phyloP scores from a whole-genome alignment of 2,797 vertebrate genomes.

The Etheostoma nigrum region DNA sequence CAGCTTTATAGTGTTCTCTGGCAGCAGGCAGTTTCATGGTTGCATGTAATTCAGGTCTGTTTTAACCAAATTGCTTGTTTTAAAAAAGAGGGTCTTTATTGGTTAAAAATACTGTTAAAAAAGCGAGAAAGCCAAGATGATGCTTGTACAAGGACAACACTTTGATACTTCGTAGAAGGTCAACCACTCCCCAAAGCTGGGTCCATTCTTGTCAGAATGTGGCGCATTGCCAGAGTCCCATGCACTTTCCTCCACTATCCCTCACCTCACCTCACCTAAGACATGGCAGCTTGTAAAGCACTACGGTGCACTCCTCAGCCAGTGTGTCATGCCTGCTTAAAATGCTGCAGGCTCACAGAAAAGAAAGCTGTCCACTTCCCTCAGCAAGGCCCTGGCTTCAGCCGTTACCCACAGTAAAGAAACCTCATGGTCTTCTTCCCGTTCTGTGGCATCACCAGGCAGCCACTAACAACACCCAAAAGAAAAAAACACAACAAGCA shows the following conservation, averaged over 20 bases:
- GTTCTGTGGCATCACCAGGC: constrained; percentile 10
- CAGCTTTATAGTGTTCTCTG: no score
- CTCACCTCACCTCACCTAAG: constrained; percentile 14
- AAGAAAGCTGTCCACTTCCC: constrained; percentile 19
- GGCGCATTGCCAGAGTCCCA: background rate
- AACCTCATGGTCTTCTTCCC: background rate
- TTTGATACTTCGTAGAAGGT: background rate
- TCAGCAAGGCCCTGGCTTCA: background rate
- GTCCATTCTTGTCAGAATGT: constrained; percentile 3
- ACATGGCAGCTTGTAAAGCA: constrained; percentile 34
- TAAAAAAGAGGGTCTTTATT: no score
- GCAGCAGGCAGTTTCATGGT: no score
- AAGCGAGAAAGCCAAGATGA: background rate
- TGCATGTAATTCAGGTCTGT: background rate
- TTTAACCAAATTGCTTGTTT: background rate
- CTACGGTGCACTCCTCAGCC: constrained; percentile 22
- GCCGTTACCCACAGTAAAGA: constrained; percentile 14
- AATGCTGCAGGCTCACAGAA: constrained; percentile 22
- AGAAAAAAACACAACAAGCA: background rate
- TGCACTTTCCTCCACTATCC: constrained; percentile 1
- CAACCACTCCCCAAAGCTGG: background rate
- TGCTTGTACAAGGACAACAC: background rate
- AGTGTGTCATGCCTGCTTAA: constrained; percentile 36
- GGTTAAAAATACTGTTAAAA: no score
- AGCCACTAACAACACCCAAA: background rate